Conservation (phyloP, 1,140 invertebrate species). For the Gonioctena quinquepunctata region DNA sequence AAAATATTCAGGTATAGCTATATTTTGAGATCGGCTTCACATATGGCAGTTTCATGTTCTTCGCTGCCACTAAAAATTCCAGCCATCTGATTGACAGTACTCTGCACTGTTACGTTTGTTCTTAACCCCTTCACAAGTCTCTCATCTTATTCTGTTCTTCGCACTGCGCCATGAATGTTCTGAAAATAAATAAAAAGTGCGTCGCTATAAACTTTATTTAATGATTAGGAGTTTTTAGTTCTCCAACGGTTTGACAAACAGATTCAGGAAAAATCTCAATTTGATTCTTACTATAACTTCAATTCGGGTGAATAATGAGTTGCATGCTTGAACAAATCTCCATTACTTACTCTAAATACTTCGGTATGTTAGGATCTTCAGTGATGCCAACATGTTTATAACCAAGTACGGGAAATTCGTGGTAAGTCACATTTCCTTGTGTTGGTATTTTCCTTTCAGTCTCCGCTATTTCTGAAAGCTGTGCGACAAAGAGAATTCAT, state of each 20-base stretch:
- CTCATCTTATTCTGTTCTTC: slow-evolving; percentile 1
- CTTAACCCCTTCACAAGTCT: too few species aligned
- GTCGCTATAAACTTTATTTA: too few species aligned
- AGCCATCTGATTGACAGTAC: too few species aligned
- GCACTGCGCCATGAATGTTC: slow-evolving; percentile 69
- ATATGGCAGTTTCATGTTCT: too few species aligned
- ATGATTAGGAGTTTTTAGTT: too few species aligned
- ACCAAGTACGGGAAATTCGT: slow-evolving; percentile 32
- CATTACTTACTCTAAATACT: slow-evolving; percentile 30
- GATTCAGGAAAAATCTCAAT: not conserved
- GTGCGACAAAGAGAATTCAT: too few species aligned
- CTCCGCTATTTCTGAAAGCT: not conserved
- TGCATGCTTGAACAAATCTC: not conserved
- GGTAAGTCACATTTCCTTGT: slow-evolving; percentile 37
- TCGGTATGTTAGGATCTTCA: slow-evolving; percentile 23
- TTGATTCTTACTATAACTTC: not conserved
- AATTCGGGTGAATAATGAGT: not conserved
- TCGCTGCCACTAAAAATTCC: too few species aligned
- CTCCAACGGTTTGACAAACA: too few species aligned
- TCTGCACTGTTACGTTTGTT: too few species aligned
- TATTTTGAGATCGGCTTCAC: too few species aligned
- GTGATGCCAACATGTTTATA: slow-evolving; percentile 35
- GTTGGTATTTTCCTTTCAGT: not conserved
- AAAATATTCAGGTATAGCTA: too few species aligned
- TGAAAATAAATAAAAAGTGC: slow-evolving; percentile 27